Base-by-base conservation (phyloP, 2,113 vertebrate species). In the Pogona vitticeps region DNA sequence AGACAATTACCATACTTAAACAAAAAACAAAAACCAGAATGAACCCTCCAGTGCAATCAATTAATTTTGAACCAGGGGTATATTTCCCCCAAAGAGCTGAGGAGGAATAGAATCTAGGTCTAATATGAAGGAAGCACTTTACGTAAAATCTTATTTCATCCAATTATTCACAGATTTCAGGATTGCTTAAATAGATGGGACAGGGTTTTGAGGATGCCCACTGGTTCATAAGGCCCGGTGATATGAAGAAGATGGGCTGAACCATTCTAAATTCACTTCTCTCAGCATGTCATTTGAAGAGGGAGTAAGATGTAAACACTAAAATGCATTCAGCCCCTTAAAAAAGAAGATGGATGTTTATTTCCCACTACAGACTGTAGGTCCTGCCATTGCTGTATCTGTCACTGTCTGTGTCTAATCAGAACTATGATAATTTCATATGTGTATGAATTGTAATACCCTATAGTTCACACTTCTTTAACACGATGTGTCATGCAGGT, bases 31-130 rank as follows among this genome's bases (percentile, higher is more conserved):
- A 21, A 21, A 21, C 10, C 38, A 61, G 52, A 1, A 73, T 1
- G 2, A 70, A 31, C 10, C 6, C 18, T 86, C 31, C 46, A 59
- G 81, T 89, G 78, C 79, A 90, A 87, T 91, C 36, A 92, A 92
- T 46, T 88, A 89, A 38, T 26, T 77, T 1, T 90, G 67, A 92
- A 12, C 0, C 9, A 87, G 23, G 2, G 87, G 0, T 86, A 2
- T 31, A 15, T 33, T 38, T n/a, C 12, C 13, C 65, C 73, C 88
- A 85, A 76, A 36, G 13, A 1, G 0, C 71, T 90, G 13, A 7
- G 88, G n/a, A 18, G 26, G 70, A 94, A 82, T 65, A 84, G 85
- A 75, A 76, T 85, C 59, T 80, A 33, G 84, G 72, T 21, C n/a
- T 23, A 33, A 71, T 73, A 63, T 84, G 76, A 86, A 89, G 21